Evolutionary conservation across 2,797 vertebrate genomes (phyloP), one percentile per base, ranked within the genome.

Genomic region (Adrianichthys oophorus): DNA sequence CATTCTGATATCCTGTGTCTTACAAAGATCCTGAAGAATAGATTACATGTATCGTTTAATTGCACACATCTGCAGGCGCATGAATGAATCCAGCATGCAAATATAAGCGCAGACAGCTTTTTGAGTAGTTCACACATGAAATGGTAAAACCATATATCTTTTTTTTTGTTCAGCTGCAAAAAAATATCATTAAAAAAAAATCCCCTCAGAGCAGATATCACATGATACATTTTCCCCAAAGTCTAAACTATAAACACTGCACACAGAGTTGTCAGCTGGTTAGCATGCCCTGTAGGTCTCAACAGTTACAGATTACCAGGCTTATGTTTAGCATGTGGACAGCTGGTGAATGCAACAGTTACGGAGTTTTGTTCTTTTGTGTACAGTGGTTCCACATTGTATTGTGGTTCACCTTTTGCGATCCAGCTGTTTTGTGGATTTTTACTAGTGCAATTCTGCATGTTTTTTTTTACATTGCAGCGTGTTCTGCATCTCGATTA

Each of bases 1-100:
- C 58, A 59, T 53, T 72, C 62, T 57, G 59, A 70, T 72, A 60
- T 57, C 49, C 43, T 29, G 48, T 68, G 71, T 78, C 59, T 70
- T 60, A 72, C 62, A 74, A 45, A 7, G 44, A 61, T 41, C 65
- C 54, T 68, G 71, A 80, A 68, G 79, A 78, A 80, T 21, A 70
- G 58, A 83, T 79, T 52, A 70, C 23, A 68, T 43, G 60, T 14
- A 32, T 6, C 48, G 24, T 49, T 18, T 52, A 42, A 64, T 64
- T 21, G 48, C 45, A 53, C 68, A 67, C 18, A 19, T 72, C 57
- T 58, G 50, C 64, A 59, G 24, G n/a, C 6, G 0, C 42, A 59
- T 1, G 52, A 8, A 48, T 23, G 49, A 52, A 48, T 50, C 17
- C 16, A 4, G n/a, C 10, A 40, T n/a, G 4, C 29, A 43, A 29